Conservation (phyloP, 2,113 vertebrate species). For the Hymenochirus boettgeri region DNA sequence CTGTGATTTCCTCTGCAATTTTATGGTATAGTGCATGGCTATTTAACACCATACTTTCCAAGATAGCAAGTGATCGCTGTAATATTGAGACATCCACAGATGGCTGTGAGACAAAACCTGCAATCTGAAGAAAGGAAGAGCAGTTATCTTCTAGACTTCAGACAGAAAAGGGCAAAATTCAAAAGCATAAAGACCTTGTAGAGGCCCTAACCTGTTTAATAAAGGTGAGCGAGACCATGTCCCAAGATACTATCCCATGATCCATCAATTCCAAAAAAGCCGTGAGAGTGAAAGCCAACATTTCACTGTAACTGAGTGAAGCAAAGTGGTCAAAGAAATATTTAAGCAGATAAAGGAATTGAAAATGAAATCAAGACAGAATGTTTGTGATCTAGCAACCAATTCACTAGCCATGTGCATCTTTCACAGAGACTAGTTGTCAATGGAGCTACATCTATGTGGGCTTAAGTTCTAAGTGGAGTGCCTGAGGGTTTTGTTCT, state of each 20-base stretch:
- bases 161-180: too few relatives aligned
- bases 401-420: too few relatives aligned
- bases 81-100: slow-evolving; percentile 95
- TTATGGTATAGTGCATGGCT: slow-evolving; percentile 95
- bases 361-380: too few relatives aligned
- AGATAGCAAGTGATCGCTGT: slow-evolving; percentile 91
- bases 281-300: slow-evolving; percentile 96
- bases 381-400: too few relatives aligned
- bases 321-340: neutral
- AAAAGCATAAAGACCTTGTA: too few relatives aligned
- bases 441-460: too few relatives aligned
- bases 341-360: neutral
- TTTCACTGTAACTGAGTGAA: slow-evolving; percentile 86
- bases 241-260: slow-evolving; percentile 96
- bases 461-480: too few relatives aligned
- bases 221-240: slow-evolving; percentile 91
- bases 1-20: slow-evolving; percentile 92
- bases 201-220: slow-evolving; percentile 85
- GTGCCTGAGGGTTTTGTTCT: too few relatives aligned
- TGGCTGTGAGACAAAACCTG: slow-evolving; percentile 92
- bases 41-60: slow-evolving; percentile 98
- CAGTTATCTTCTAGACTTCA: too few relatives aligned
- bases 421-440: too few relatives aligned
- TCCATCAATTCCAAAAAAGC: slow-evolving; percentile 98
- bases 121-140: slow-evolving; percentile 67